Base-by-base conservation (phyloP, 2,888 invertebrate genomes). In the Syrista parreyssii region DNA sequence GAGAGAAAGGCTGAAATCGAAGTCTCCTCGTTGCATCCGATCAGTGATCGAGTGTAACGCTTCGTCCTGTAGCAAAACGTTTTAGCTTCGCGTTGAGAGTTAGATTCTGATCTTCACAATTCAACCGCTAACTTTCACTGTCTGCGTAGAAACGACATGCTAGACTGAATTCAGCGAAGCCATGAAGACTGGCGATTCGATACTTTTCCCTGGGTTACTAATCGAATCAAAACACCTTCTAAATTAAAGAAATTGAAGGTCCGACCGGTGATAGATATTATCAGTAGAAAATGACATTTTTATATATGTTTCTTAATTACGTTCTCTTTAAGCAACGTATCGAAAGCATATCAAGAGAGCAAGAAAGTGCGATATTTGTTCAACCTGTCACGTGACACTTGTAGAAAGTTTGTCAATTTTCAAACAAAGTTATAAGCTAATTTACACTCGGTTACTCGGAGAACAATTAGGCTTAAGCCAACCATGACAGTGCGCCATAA, bases 111-210 rank as follows among this genome's bases (percentile, higher is more conserved):
- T 74, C 74, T 55, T 79, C 81, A 73, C 76, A 74, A 80, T 84
- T 82, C 79, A 80, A 79, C 78, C 73, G 71, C 34, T 33, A 74
- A 85, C 86, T 85, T 85, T 85, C 85, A 85, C 85, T 84, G 78
- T 78, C 79, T 78, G 55, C 68, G 68, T 77, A n/a, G 35, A 74
- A 34, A 36, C n/a, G 74, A 74, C 71, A 71, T 71, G 71, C 32
- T 15, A 71, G 71, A 71, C 71, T 33, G 71, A 71, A 31, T 71
- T 15, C 31, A 23, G 71, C 71, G 23, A 23, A 55, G 55, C 23
- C 55, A 55, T 55, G 23, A 23, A 55, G 55, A 23, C 23, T 6
- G 55, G 15, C 55, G 23, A 55, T 55, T 55, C 55, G 55, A 55
- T 9, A 9, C 23, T 23, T 55, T 55, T 55, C 23, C 2, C 23